These are phyloP conservation scores for Vespertilio murinus DNA, from an alignment of 2,797 vertebrate species.

Conservation along the genomic window DNA sequence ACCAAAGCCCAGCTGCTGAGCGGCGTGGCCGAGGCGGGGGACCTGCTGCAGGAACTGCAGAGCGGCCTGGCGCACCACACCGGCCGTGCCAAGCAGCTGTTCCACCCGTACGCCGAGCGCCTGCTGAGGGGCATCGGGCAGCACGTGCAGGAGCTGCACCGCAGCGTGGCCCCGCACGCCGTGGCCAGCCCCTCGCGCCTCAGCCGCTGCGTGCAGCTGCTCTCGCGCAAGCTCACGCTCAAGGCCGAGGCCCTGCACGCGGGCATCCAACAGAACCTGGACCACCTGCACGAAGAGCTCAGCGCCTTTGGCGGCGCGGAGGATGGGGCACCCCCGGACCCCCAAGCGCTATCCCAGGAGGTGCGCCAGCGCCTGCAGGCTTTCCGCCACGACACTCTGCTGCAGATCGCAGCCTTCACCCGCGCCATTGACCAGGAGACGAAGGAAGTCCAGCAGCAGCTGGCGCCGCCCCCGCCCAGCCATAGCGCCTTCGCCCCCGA, in stretches of 20 bases:
- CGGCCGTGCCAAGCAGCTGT: slow-evolving; percentile 72
- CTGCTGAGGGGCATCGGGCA: slow-evolving; percentile 84
- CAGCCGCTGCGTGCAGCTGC: slow-evolving; percentile 74
- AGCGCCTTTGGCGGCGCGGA: slow-evolving; percentile 47
- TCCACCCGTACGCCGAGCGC: slow-evolving; percentile 84
- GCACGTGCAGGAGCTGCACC: slow-evolving; percentile 79
- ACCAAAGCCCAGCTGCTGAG: slow-evolving; percentile 74
- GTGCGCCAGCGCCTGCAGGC: slow-evolving; percentile 83
- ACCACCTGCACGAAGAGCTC: slow-evolving; percentile 84
- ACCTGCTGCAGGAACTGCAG: slow-evolving; percentile 72
- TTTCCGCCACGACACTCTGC: slow-evolving; percentile 76
- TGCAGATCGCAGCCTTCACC: slow-evolving; percentile 80
- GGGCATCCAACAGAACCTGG: slow-evolving; percentile 85
- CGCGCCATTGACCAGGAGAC: slow-evolving; percentile 73
- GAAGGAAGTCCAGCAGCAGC: slow-evolving; percentile 78
- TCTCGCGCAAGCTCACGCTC: slow-evolving; percentile 79
- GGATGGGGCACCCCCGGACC: background rate
- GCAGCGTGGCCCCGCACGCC: slow-evolving; percentile 60
- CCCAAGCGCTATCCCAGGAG: slow-evolving; percentile 81
- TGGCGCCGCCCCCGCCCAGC: slow-evolving; percentile 66
- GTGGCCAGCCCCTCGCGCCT: slow-evolving; percentile 75
- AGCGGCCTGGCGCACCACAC: slow-evolving; percentile 79
- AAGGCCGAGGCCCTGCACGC: slow-evolving; percentile 79
- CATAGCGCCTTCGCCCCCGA: background rate
- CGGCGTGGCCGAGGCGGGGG: slow-evolving; percentile 88